Percentiles rank a stretch among this genome's conserved stretches.
Evolutionary conservation across 2,113 vertebrate genomes (phyloP).

Genomic region (Perca flavescens): DNA sequence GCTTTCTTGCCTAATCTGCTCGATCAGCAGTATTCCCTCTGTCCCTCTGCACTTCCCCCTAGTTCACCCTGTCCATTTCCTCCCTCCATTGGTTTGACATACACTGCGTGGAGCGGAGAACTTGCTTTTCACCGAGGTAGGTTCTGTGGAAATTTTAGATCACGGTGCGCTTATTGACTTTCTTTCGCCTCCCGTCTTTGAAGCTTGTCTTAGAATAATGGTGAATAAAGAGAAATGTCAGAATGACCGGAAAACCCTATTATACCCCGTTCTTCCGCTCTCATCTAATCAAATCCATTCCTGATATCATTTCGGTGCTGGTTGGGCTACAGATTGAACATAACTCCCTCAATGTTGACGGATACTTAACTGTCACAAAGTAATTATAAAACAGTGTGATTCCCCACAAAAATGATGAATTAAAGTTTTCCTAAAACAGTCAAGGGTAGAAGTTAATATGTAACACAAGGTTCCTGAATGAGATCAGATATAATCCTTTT

Average conservation of each 20-base stretch:
- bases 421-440: conserved; percentile 63
- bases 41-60: conserved; percentile 57
- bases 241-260: conserved; percentile 48
- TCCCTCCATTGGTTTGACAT: conserved; percentile 63
- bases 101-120: conserved; percentile 34
- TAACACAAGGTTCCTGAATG: conserved; percentile 61
- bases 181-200: conserved; percentile 39
- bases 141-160: conserved; percentile 48
- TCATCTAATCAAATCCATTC: conserved; percentile 45
- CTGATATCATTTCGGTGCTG: not conserved
- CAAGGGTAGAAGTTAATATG: conserved; percentile 58
- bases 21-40: conserved; percentile 75
- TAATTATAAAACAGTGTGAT: conserved; percentile 42
- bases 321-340: not conserved
- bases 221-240: conserved; percentile 64
- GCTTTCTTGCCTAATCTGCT: conserved; percentile 75
- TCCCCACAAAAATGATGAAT: conserved; percentile 28
- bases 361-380: conserved; percentile 37
- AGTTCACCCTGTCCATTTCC: conserved; percentile 63
- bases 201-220: conserved; percentile 38
- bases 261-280: conserved; percentile 8
- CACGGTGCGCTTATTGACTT: conserved; percentile 56
- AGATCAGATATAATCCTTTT: conserved; percentile 69
- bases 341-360: conserved; percentile 36
- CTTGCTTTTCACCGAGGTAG: conserved; percentile 20